Base-by-base conservation (phyloP, 1,140 invertebrate species). In the Pseudomyrmex gracilis region DNA sequence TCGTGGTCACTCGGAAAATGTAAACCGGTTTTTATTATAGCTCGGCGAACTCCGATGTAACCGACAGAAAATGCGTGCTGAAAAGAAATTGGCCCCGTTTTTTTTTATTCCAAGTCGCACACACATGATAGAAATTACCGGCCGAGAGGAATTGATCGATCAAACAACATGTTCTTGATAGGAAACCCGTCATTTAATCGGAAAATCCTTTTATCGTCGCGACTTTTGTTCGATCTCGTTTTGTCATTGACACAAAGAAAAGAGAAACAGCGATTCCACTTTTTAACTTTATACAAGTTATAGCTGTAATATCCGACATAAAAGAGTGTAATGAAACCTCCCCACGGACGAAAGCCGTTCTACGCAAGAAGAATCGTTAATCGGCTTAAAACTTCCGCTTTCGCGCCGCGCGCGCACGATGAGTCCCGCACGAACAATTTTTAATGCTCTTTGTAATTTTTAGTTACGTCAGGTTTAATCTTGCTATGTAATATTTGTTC, bases 1-100 rank as follows among this genome's bases (percentile, higher is more conserved):
- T 80, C 53, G 66, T 47, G 20, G 15, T 58, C 43, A 10, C 22
- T 70, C 34, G 66, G 20, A 80, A 80, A 80, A 70, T 58, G n/a
- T 80, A 80, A 80, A 60, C 53, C 49, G 43, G 5, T 71, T 80
- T 71, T 71, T 71, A 80, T 71, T 71, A 47, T 17, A 68, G 20
- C n/a, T 10, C 17, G 9, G 12, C 43, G 7, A 58, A 70, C 22
- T 70, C 2, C n/a, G 43, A 58, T 58, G 53, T 70, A 70, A 78
- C 49, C 43, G 43, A 34, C 2, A 43, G 20, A 49, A 57, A 78
- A 78, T 58, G 15, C 20, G 34, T 34, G 7, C 13, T 45, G 43
- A 17, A 47, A 80, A 58, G 53, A 47, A 57, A 58, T 24, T 34
- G 34, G 13, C 9, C 7, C 13, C 10, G 4, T 71, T 80, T 80